Evolutionary conservation across 2,113 vertebrate species (phyloP).

Genomic region (Trogon surrucura): DNA sequence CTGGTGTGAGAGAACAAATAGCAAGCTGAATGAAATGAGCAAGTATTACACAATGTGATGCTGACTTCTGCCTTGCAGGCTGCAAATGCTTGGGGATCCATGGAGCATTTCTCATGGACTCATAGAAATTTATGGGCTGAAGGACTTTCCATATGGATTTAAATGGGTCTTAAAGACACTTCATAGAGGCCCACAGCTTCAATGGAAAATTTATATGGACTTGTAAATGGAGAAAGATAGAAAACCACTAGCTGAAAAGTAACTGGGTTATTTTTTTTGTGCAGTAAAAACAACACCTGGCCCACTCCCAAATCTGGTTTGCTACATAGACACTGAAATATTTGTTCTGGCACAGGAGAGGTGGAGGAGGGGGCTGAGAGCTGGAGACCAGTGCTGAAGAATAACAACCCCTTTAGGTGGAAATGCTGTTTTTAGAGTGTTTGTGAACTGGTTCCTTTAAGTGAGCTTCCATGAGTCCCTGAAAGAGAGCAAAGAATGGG

Average conservation of each 20-base stretch:
- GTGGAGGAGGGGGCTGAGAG: not conserved
- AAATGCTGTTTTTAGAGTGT: not conserved
- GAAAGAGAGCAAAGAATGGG: not conserved
- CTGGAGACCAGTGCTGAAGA: not conserved
- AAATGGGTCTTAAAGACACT: not conserved
- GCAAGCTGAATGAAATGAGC: not conserved
- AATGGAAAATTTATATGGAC: not conserved
- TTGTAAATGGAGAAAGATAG: not conserved
- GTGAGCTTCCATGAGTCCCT: not conserved
- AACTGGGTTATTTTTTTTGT: not conserved
- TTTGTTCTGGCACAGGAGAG: not conserved
- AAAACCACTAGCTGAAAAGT: not conserved
- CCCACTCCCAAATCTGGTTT: not conserved
- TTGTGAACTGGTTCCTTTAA: not conserved
- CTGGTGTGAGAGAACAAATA: not conserved
- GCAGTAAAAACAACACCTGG: not conserved
- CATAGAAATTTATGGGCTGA: not conserved
- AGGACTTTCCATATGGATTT: not conserved
- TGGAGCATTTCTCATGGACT: not conserved
- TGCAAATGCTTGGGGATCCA: not conserved
- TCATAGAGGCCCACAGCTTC: not conserved
- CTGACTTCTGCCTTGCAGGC: not conserved
- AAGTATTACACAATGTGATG: not conserved
- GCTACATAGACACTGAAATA: not conserved
- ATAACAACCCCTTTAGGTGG: not conserved